Evolutionary conservation across 2,888 invertebrate genomes (phyloP).

Genomic region (Netelia virgata): DNA sequence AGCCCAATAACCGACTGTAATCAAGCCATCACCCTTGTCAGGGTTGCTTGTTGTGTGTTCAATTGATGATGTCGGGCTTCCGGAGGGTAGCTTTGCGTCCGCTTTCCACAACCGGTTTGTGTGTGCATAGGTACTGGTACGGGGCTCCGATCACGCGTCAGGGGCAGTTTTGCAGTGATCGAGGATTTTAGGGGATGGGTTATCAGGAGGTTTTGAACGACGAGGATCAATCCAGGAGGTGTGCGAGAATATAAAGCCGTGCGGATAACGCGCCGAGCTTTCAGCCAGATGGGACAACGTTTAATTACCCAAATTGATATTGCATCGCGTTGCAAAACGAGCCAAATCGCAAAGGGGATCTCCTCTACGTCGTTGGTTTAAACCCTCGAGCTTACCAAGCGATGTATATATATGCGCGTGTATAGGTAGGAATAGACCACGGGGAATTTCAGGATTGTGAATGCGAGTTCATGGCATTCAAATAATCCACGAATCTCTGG

Average conservation of each 20-base stretch:
- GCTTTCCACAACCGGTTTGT: not conserved
- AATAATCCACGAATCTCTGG: constrained; percentile 49
- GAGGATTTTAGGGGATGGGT: not conserved
- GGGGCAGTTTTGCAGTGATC: not conserved
- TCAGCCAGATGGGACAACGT: constrained; percentile 76
- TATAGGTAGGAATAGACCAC: constrained; percentile 6
- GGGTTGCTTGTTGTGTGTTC: not conserved
- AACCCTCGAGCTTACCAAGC: constrained; percentile 58
- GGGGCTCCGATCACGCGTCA: not conserved
- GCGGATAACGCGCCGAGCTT: constrained; percentile 79
- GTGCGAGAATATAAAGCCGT: constrained; percentile 75
- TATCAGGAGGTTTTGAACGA: constrained; percentile 43
- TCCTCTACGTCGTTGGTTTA: constrained; percentile 62
- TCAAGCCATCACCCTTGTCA: not conserved
- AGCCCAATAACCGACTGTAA: not conserved
- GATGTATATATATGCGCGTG: constrained; percentile 23
- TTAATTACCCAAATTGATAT: constrained; percentile 81
- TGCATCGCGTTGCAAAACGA: constrained; percentile 58
- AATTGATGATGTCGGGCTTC: not conserved
- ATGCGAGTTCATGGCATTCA: constrained; percentile 32
- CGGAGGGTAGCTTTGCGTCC: not conserved
- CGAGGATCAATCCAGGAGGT: not conserved
- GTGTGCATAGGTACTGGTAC: not conserved
- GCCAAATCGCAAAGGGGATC: constrained; percentile 35
- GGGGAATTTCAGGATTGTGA: constrained; percentile 22